Base-by-base conservation (phyloP, 2,888 invertebrate genomes). In the Phyllotreta cruciferae region DNA sequence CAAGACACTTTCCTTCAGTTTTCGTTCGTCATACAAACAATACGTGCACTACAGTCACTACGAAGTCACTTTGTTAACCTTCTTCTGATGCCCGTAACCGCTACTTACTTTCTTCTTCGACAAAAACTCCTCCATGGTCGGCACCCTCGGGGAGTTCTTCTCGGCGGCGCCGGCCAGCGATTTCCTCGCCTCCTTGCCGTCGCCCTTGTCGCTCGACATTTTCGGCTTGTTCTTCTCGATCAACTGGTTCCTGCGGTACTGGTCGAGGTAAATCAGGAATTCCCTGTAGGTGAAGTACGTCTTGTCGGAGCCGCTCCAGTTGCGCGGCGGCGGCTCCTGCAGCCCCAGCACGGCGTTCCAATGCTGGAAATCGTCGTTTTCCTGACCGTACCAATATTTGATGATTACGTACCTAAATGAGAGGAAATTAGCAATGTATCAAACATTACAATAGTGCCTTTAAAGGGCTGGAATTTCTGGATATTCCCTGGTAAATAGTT, bases 351-450 rank as follows among this genome's bases (percentile, higher is more conserved):
- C 84, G 64, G 88, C 87, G 67, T 90, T 87, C 86, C 90, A 90
- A 69, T 88, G 87, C 73, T 87, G 85, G 70, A 90, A 90, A 76
- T 89, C 90, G 73, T 89, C 87, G 0, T 87, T 86, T 76, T 89
- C 88, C 75, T 88, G 86, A 0, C 88, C 88, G 70, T 90, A 91
- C 88, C 89, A 91, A 71, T 91, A 87, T 71, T 91, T 90, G 63
- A 91, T 90, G 56, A 91, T 91, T 0, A 91, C 90, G 72, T 87
- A 92, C 24, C 90, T 90, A 79, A 71, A 41, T 9, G 11, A 50
- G 36, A 9, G 7, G 3, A n/a, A 55, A 35, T 6, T 35, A 11
- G 3, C 11, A 6, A 10, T 55, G 5, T 34, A 1, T 24, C 6
- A 24, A 13, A 10, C 35, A 10, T 55, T 11, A 9, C 34, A 42